Conservation (phyloP, 2,113 vertebrate species). For the Hirundichthys speculiger region DNA sequence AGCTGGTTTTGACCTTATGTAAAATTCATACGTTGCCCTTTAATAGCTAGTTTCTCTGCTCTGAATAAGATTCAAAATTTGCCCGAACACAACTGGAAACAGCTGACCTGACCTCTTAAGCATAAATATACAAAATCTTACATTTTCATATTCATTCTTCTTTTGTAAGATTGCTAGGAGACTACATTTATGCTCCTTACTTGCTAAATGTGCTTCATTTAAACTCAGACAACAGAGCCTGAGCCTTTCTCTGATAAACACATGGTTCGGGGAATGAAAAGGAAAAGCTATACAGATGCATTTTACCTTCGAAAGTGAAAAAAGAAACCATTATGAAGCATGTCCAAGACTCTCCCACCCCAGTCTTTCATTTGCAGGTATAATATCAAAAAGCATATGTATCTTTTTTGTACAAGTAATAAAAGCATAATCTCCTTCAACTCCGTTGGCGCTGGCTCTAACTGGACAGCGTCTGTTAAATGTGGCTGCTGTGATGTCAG, state of each 20-base stretch:
- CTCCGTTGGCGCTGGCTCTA: slow-evolving; percentile 19
- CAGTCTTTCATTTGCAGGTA: slow-evolving; percentile 51
- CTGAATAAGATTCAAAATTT: background rate
- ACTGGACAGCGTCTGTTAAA: slow-evolving; percentile 37
- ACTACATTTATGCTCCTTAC: too few relatives aligned
- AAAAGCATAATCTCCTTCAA: slow-evolving; percentile 54
- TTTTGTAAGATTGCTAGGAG: slow-evolving; percentile 4
- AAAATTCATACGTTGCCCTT: slow-evolving; percentile 2
- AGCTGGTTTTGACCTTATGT: too few relatives aligned
- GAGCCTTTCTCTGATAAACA: slow-evolving; percentile 10
- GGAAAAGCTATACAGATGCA: slow-evolving; percentile 23
- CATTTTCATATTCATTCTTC: background rate
- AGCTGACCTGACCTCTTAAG: background rate
- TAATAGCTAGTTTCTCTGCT: background rate
- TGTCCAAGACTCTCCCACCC: slow-evolving; percentile 45
- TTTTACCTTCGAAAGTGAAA: slow-evolving; percentile 31
- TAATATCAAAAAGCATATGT: slow-evolving; percentile 57
- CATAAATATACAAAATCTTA: background rate
- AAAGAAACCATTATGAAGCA: slow-evolving; percentile 49
- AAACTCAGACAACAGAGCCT: background rate
- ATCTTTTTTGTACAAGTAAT: slow-evolving; percentile 41
- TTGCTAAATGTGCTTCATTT: background rate
- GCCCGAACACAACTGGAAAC: background rate
- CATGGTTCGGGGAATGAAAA: slow-evolving; percentile 20
- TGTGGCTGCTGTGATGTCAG: slow-evolving; percentile 38